Evolutionary conservation across 2,888 invertebrate species (phyloP).

Genomic region (Synergus laeviventris): DNA sequence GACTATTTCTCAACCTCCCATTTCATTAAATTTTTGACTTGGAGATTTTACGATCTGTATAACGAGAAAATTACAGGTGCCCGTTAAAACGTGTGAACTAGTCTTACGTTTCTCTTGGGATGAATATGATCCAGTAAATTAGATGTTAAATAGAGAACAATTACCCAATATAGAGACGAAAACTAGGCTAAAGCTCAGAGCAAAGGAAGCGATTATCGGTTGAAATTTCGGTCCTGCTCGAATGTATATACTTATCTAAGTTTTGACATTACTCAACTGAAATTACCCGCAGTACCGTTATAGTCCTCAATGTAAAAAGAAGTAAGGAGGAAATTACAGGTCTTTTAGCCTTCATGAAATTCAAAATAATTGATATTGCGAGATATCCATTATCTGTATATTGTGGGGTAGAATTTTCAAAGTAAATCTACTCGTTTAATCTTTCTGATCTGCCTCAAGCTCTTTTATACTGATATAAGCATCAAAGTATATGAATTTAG

Average conservation of each 20-base stretch:
- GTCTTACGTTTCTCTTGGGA: not conserved
- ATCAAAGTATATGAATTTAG: not conserved
- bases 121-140: conserved; percentile 19
- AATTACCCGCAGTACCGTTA: not conserved
- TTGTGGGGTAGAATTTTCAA: not conserved
- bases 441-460: not conserved
- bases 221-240: not conserved
- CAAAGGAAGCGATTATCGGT: conserved; percentile 5
- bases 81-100: not conserved
- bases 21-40: not conserved
- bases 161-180: conserved; percentile 16
- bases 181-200: conserved; percentile 12
- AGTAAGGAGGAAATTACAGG: not conserved
- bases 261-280: conserved; percentile 23
- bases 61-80: not conserved
- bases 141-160: conserved; percentile 2
- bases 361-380: not conserved
- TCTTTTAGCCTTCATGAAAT: not conserved
- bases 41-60: not conserved
- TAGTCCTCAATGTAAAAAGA: conserved; percentile 12
- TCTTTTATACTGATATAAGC: not conserved
- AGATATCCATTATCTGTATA: not conserved
- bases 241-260: conserved; percentile 34
- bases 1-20: not conserved
- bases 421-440: not conserved